A percentile compares a stretch with the other conserved stretches of the same genome.
phyloP scores from a whole-genome alignment of 2,888 invertebrate species.

The Bembecia ichneumoniformis region DNA sequence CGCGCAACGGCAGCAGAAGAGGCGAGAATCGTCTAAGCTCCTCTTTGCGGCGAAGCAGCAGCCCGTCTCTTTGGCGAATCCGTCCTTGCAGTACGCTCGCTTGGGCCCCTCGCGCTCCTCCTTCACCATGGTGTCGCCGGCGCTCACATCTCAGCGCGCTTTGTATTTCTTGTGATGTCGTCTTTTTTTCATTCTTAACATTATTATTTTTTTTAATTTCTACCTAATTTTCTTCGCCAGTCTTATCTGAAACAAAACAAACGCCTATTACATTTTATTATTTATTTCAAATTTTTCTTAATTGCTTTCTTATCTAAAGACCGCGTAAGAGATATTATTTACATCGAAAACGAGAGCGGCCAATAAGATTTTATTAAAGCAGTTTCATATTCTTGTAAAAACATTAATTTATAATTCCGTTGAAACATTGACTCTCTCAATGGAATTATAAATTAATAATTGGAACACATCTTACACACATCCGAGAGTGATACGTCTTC shows the following conservation, averaged over 20 bases:
- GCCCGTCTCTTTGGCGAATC: background rate
- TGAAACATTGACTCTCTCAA: too few species aligned
- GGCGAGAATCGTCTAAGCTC: slow-evolving; percentile 10
- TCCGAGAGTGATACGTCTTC: too few species aligned
- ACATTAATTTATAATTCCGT: too few species aligned
- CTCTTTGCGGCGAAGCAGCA: slow-evolving; percentile 11
- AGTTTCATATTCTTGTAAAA: too few species aligned
- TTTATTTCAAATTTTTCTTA: too few species aligned
- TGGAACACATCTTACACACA: too few species aligned
- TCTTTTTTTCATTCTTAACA: slow-evolving; percentile 15
- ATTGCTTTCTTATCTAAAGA: too few species aligned
- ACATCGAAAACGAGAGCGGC: too few species aligned
- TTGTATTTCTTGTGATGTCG: slow-evolving; percentile 45
- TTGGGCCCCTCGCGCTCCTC: background rate
- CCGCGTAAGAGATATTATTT: too few species aligned
- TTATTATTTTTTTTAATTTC: background rate
- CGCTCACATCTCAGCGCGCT: slow-evolving; percentile 27
- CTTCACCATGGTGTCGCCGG: slow-evolving; percentile 3
- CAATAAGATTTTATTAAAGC: too few species aligned
- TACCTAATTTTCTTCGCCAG: background rate
- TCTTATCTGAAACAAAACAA: background rate
- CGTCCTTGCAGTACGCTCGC: background rate
- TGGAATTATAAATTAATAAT: too few species aligned
- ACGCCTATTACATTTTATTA: too few species aligned
- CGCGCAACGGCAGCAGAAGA: slow-evolving; percentile 71